These are phyloP conservation scores for Fulmarus glacialis DNA, from an alignment of 2,113 vertebrate genomes.

Conservation along the genomic window DNA sequence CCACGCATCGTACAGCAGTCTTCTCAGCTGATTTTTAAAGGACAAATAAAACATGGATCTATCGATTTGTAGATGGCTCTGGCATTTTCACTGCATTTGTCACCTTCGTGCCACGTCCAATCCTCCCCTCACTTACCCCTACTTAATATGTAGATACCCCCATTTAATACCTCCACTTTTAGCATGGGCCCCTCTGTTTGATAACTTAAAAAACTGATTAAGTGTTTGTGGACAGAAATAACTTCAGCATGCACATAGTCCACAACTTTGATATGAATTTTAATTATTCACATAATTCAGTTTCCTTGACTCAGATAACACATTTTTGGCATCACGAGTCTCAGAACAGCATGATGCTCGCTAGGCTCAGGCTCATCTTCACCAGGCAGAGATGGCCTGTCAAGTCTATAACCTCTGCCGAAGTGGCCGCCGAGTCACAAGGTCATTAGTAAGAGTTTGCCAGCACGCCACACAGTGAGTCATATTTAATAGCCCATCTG, in stretches of 20 bases:
- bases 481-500: conserved; percentile 34
- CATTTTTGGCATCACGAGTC: background rate
- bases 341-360: conserved; percentile 9
- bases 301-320: conserved; percentile 14
- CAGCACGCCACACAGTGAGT: background rate
- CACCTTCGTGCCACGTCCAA: background rate
- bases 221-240: background rate
- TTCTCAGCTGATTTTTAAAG: background rate
- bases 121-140: background rate
- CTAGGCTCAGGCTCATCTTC: conserved; percentile 10
- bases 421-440: background rate
- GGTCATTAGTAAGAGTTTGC: conserved; percentile 36
- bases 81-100: background rate
- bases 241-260: background rate
- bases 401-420: background rate
- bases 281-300: conserved; percentile 12
- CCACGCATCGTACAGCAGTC: background rate
- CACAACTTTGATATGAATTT: background rate
- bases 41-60: background rate
- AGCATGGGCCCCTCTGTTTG: background rate
- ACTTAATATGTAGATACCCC: background rate
- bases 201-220: background rate
- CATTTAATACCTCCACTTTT: background rate
- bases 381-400: conserved; percentile 6
- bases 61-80: background rate